Evolutionary conservation across 2,888 invertebrate genomes (phyloP), one percentile per base, ranked within the genome.

Genomic region (Ophion ellenae): DNA sequence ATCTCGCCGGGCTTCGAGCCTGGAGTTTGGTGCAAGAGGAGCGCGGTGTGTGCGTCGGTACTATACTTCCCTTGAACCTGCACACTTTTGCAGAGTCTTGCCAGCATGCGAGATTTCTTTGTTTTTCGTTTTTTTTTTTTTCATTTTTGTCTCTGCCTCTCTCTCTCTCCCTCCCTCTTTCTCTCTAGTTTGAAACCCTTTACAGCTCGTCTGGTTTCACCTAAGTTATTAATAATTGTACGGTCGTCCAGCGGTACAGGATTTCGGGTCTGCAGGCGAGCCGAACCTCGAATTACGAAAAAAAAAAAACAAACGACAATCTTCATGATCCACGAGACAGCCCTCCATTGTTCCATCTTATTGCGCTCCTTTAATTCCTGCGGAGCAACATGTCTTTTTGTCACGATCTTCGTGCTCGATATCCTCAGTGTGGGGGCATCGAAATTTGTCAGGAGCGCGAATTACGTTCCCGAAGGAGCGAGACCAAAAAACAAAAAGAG

Each of bases 191-290:
- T 36, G 64, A 73, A 83, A 86, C 53, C 81, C 81, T 81, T 81
- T 61, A 67, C 64, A 24, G 74, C 47, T 61, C 63, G 75, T 84
- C 78, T 70, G 76, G 83, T 64, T 83, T 86, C 81, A 70, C 80
- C 83, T 83, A 86, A 86, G 86, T 83, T 86, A 81, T 86, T 86
- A 83, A 83, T 86, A 86, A 86, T 86, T 86, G 86, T 81, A 83
- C 64, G 32, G 83, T 83, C 77, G 77, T 64, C 77, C 47, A 0
- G 47, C 11, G 59, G 71, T 47, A 70, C 70, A 73, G 66, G 74
- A 81, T 81, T 76, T 73, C 45, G 45, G 76, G 66, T 67, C 79
- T 71, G 75, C 78, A 70, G 64, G 74, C 75, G 69, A 40, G 47
- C n/a, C 36, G 73, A 66, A 14, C 79, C 79, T 83, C 69, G 73